phyloP scores from a whole-genome alignment of 2,113 vertebrate species.

The Lates calcarifer region DNA sequence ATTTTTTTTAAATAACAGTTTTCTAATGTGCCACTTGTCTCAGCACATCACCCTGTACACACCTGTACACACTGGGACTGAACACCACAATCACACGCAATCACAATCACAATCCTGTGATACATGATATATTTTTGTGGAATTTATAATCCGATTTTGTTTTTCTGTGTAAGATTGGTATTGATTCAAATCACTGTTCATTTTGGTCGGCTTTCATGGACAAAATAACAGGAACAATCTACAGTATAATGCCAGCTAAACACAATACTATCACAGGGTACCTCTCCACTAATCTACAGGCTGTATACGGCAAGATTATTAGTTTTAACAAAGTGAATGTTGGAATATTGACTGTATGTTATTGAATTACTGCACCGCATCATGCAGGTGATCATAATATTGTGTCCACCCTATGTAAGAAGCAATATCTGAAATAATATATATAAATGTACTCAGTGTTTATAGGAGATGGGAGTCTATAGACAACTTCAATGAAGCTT shows the following conservation, averaged over 20 bases:
- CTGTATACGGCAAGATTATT: neutral
- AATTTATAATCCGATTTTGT: no score
- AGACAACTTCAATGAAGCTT: slow-evolving; percentile 9
- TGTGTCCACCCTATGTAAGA: neutral
- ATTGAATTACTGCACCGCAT: neutral
- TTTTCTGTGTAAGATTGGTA: neutral
- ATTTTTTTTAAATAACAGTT: slow-evolving; percentile 17
- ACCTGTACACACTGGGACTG: neutral
- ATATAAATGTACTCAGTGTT: neutral
- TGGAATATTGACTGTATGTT: neutral
- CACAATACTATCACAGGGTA: neutral
- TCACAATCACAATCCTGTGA: neutral
- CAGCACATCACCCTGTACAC: neutral
- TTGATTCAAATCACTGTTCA: neutral
- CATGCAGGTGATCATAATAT: slow-evolving; percentile 2
- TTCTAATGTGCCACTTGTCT: neutral
- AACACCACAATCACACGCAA: neutral
- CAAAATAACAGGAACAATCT: neutral
- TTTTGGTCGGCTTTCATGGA: neutral
- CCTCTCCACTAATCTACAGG: neutral
- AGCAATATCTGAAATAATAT: slow-evolving; percentile 6
- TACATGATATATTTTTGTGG: neutral
- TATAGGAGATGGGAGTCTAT: neutral
- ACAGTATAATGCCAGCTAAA: neutral
- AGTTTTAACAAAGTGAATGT: neutral